Conservation (phyloP, 2,797 vertebrate genomes). For the Fistularia commersonii region DNA sequence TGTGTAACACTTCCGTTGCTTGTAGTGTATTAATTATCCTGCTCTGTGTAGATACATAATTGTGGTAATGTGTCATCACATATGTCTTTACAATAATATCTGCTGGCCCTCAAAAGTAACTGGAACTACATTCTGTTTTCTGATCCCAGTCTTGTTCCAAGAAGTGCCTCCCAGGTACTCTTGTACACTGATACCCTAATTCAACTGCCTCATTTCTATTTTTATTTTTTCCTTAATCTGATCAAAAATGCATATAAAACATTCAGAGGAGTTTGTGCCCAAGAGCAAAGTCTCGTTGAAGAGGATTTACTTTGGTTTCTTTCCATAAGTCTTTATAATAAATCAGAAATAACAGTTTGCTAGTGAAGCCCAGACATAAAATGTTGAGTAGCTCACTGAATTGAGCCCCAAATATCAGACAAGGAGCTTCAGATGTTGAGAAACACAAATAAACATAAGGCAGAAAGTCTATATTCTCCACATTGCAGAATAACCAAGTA, state of each 20-base stretch:
- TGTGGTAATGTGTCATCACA: slow-evolving; percentile 1
- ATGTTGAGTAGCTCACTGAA: too few species aligned
- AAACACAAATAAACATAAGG: background rate
- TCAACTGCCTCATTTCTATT: background rate
- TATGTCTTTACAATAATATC: background rate
- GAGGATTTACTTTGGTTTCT: too few species aligned
- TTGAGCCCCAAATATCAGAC: too few species aligned
- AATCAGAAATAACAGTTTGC: too few species aligned
- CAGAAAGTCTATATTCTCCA: background rate
- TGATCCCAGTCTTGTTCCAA: background rate
- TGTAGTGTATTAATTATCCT: background rate
- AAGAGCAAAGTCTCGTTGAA: background rate
- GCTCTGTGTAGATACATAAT: background rate
- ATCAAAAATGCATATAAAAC: background rate
- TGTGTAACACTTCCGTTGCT: background rate
- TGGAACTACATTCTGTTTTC: background rate
- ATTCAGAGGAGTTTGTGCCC: too few species aligned
- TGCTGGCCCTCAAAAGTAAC: background rate
- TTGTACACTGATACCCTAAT: background rate
- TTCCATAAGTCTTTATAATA: too few species aligned
- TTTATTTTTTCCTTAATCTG: background rate
- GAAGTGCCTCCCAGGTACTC: background rate
- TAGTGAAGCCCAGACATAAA: too few species aligned
- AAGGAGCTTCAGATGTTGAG: background rate
- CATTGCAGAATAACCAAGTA: too few species aligned